phyloP scores from a whole-genome alignment of 1,140 invertebrate genomes.

The Pomacea maculata region DNA sequence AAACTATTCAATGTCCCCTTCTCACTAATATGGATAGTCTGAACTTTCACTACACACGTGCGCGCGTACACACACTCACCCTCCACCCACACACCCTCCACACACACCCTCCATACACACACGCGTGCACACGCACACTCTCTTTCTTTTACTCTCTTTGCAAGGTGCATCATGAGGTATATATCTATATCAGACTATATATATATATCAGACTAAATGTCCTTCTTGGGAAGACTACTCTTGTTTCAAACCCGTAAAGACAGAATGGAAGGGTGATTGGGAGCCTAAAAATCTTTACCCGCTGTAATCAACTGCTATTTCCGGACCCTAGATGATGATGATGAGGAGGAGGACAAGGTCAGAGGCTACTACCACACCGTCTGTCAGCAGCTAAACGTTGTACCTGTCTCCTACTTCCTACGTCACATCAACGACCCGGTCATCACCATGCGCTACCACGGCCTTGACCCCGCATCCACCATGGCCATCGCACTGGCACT shows the following conservation, averaged over 20 bases:
- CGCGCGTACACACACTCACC: too few relatives aligned
- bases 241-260: background rate
- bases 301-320: too few relatives aligned
- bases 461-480: conserved; percentile 54
- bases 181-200: background rate
- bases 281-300: background rate
- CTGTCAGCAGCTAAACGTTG: conserved; percentile 59
- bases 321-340: background rate
- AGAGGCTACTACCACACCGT: conserved; percentile 50
- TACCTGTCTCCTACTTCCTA: conserved; percentile 62
- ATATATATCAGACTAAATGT: background rate
- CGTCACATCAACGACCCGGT: conserved; percentile 57
- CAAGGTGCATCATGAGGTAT: background rate
- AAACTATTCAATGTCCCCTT: too few relatives aligned
- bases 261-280: background rate
- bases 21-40: too few relatives aligned
- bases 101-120: too few relatives aligned
- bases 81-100: too few relatives aligned
- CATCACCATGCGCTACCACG: conserved; percentile 61
- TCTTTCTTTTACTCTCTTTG: background rate
- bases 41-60: too few relatives aligned
- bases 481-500: conserved; percentile 62
- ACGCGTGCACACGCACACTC: too few relatives aligned
- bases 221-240: background rate
- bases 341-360: conserved; percentile 45